Conservation (phyloP, 2,888 invertebrate species). For the Priocnemis perturbator region DNA sequence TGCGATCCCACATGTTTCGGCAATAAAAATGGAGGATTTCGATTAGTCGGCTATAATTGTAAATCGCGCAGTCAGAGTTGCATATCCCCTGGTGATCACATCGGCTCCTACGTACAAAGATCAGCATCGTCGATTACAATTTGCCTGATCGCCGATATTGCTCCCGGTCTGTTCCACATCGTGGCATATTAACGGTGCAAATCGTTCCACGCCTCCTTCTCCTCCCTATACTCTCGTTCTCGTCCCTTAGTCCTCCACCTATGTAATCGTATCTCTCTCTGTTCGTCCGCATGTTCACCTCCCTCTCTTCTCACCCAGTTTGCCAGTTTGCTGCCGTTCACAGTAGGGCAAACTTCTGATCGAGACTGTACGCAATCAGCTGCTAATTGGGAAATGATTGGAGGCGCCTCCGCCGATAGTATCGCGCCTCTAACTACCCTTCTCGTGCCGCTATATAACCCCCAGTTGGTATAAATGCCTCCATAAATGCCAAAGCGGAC, state of each 20-base stretch:
- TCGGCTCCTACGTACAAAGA: conserved; percentile 36
- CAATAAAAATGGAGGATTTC: too few species aligned
- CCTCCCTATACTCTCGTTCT: background rate
- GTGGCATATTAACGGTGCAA: conserved; percentile 54
- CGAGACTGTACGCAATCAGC: conserved; percentile 68
- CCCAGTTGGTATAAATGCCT: conserved; percentile 51
- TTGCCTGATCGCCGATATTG: conserved; percentile 57
- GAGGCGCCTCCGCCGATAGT: conserved; percentile 59
- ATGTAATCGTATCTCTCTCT: conserved; percentile 5
- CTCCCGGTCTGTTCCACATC: conserved; percentile 47
- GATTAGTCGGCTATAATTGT: too few species aligned
- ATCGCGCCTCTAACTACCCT: conserved; percentile 56
- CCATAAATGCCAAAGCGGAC: conserved; percentile 54
- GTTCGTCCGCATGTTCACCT: conserved; percentile 1
- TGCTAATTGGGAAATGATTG: conserved; percentile 73
- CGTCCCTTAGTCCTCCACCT: conserved; percentile 12
- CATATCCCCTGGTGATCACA: too few species aligned
- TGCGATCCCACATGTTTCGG: too few species aligned
- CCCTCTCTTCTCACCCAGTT: conserved; percentile 1
- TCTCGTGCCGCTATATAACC: conserved; percentile 39
- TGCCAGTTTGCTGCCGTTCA: conserved; percentile 40
- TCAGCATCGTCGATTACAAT: conserved; percentile 56
- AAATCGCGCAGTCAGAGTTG: too few species aligned
- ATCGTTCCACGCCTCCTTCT: conserved; percentile 15
- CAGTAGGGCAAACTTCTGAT: conserved; percentile 47